phyloP scores from a whole-genome alignment of 2,888 invertebrate genomes.

The Cyrtodaria siliqua region DNA sequence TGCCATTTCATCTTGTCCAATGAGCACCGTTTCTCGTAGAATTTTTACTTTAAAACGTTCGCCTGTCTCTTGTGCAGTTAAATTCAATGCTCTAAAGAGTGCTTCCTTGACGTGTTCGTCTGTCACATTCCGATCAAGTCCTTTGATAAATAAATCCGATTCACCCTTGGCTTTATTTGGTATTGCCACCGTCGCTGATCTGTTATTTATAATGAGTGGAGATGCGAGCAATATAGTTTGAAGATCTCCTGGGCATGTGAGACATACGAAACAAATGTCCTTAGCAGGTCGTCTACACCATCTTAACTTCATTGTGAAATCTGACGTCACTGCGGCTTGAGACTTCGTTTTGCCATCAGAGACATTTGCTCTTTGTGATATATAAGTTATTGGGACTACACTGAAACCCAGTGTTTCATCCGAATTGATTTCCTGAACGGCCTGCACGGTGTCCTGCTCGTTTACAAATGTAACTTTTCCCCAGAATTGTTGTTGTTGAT shows the following conservation, averaged over 20 bases:
- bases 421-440: slow-evolving; percentile 41
- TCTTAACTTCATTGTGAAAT: slow-evolving; percentile 66
- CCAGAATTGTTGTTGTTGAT: slow-evolving; percentile 71
- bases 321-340: background rate
- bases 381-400: slow-evolving; percentile 19
- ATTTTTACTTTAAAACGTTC: slow-evolving; percentile 47
- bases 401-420: slow-evolving; percentile 13
- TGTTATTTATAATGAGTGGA: background rate
- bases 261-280: slow-evolving; percentile 69
- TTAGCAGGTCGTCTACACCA: slow-evolving; percentile 72
- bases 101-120: slow-evolving; percentile 56
- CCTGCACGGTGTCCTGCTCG: slow-evolving; percentile 50
- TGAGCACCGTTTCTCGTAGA: slow-evolving; percentile 32
- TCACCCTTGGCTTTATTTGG: slow-evolving; percentile 2
- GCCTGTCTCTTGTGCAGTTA: background rate
- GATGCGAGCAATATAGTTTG: background rate
- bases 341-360: slow-evolving; percentile 36
- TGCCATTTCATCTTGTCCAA: background rate
- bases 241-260: slow-evolving; percentile 54
- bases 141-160: slow-evolving; percentile 32
- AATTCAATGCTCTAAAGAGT: slow-evolving; percentile 21
- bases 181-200: background rate
- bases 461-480: slow-evolving; percentile 70
- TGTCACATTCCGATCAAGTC: slow-evolving; percentile 32
- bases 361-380: background rate